Percentiles rank a stretch among this genome's conserved stretches.
These are phyloP conservation scores for Pluvianellus socialis DNA, from an alignment of 2,113 vertebrate genomes.

Conservation along the genomic window DNA sequence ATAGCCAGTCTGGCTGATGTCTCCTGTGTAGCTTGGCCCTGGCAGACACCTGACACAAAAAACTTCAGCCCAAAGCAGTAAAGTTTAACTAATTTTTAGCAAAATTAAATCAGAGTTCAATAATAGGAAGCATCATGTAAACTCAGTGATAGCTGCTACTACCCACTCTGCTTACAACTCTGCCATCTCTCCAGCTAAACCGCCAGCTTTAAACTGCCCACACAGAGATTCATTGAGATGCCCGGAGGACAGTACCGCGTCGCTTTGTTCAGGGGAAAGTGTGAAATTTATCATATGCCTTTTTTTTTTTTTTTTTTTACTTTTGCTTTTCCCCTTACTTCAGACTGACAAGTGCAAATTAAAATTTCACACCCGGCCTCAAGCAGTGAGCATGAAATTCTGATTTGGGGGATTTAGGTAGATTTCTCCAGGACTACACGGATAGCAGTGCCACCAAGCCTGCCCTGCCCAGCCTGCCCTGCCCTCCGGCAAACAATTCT, in stretches of 20 bases:
- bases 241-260: not conserved
- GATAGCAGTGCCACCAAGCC: not conserved
- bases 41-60: not conserved
- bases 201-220: slow-evolving; percentile 29
- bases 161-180: slow-evolving; percentile 47
- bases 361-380: slow-evolving; percentile 61
- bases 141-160: not conserved
- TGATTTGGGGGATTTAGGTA: slow-evolving; percentile 31
- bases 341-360: slow-evolving; percentile 63
- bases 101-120: not conserved
- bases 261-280: slow-evolving; percentile 17
- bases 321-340: slow-evolving; percentile 39
- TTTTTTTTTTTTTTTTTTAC: not conserved
- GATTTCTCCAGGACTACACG: not conserved
- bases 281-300: slow-evolving; percentile 56
- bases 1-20: not conserved
- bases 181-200: slow-evolving; percentile 24
- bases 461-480: not conserved
- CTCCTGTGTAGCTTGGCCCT: not conserved
- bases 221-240: slow-evolving; percentile 34
- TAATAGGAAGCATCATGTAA: slow-evolving; percentile 36
- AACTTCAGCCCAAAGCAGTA: not conserved
- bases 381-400: slow-evolving; percentile 12
- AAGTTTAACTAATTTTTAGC: not conserved
- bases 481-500: not conserved